A percentile compares a stretch with the other conserved stretches of the same genome.
Evolutionary conservation across 2,888 invertebrate species (phyloP).

Genomic region (Apamea epomidion): DNA sequence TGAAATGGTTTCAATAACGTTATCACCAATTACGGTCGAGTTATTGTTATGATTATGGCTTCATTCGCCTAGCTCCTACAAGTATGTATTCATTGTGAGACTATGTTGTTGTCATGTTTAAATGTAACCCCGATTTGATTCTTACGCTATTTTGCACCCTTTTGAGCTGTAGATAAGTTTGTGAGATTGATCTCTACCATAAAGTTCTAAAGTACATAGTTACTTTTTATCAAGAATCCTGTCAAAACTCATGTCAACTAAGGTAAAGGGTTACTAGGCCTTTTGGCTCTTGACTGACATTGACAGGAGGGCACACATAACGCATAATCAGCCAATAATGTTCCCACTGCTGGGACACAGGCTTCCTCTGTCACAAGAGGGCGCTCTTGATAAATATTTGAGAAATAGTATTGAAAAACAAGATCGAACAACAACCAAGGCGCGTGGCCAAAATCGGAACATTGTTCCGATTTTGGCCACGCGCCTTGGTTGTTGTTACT

Average conservation of each 20-base stretch:
- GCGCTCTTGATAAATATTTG: too few relatives aligned
- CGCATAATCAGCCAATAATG: neutral
- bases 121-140: neutral
- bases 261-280: too few relatives aligned
- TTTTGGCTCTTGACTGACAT: neutral
- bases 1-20: constrained; percentile 23
- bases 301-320: too few relatives aligned
- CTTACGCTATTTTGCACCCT: neutral
- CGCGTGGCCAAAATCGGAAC: too few relatives aligned
- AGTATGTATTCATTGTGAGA: constrained; percentile 1
- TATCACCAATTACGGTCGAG: constrained; percentile 14
- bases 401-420: neutral
- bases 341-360: neutral
- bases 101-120: neutral
- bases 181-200: neutral
- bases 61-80: neutral
- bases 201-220: neutral
- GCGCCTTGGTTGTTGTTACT: neutral
- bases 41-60: constrained; percentile 9
- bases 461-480: neutral
- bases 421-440: too few relatives aligned
- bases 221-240: neutral
- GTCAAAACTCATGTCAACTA: neutral
- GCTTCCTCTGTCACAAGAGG: neutral
- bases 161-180: neutral